Evolutionary conservation across 2,888 invertebrate genomes (phyloP).

Genomic region (Entomobrya multifasciata): DNA sequence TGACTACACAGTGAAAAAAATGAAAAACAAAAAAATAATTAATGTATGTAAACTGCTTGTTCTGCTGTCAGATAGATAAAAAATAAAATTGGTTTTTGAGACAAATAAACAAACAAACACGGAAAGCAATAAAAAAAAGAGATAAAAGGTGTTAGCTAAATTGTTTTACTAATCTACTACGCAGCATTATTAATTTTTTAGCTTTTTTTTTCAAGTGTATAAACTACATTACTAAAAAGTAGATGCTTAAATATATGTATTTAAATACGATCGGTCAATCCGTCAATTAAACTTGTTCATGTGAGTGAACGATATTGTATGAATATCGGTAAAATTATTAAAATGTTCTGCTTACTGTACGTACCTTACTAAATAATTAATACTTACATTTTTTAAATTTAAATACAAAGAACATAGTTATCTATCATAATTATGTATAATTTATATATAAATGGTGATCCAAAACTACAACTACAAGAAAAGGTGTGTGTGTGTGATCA

Average conservation of each 20-base stretch:
- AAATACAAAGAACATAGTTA: constrained; percentile 7
- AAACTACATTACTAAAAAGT: too few relatives aligned
- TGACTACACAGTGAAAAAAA: background rate
- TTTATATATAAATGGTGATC: constrained; percentile 52
- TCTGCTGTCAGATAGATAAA: background rate
- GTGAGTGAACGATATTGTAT: background rate
- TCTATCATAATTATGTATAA: background rate
- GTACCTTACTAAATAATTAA: constrained; percentile 21
- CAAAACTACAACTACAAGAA: constrained; percentile 53
- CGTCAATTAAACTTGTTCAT: constrained; percentile 39
- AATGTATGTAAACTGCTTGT: too few relatives aligned
- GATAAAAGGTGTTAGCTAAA: constrained; percentile 29
- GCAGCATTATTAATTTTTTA: constrained; percentile 39
- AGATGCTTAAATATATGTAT: too few relatives aligned
- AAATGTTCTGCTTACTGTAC: background rate
- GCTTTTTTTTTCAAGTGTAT: constrained; percentile 28
- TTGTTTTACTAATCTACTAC: constrained; percentile 37
- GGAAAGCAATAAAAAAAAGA: constrained; percentile 37
- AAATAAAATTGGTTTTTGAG: background rate
- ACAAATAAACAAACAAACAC: constrained; percentile 40
- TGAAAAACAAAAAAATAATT: too few relatives aligned
- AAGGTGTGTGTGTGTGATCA: too few relatives aligned
- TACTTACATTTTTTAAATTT: constrained; percentile 30
- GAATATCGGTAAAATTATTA: constrained; percentile 4
- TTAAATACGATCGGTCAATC: background rate